phyloP scores from a whole-genome alignment of 2,888 invertebrate genomes.

The Rhopalosiphum nymphaeae region DNA sequence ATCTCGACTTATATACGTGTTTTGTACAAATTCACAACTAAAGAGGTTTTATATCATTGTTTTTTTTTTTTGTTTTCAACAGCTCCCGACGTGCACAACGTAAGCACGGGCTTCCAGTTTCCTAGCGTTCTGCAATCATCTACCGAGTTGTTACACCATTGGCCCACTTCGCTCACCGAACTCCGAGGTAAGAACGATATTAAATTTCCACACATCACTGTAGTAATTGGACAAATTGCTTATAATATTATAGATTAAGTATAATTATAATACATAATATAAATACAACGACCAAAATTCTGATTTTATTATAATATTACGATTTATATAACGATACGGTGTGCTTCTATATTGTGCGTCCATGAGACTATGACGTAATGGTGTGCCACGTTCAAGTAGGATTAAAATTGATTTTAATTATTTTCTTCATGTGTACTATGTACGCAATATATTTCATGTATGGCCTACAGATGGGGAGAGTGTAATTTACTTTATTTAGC shows the following conservation, averaged over 20 bases:
- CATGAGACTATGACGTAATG: not conserved
- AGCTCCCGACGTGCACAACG: constrained; percentile 67
- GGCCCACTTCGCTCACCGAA: constrained; percentile 68
- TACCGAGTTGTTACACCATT: constrained; percentile 68
- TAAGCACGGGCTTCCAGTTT: constrained; percentile 67
- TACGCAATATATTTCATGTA: not conserved
- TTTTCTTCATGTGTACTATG: not conserved
- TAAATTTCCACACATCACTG: not conserved
- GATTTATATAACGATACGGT: not conserved
- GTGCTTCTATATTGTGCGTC: too few relatives aligned
- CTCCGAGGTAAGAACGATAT: constrained; percentile 67
- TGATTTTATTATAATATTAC: not conserved
- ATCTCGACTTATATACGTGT: not conserved
- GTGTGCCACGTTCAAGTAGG: not conserved
- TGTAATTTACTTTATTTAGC: not conserved
- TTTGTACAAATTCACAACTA: not conserved
- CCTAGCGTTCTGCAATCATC: constrained; percentile 67
- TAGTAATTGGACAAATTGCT: not conserved
- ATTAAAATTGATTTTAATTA: not conserved
- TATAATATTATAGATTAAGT: not conserved
- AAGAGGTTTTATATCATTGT: not conserved
- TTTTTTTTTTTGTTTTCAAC: constrained; percentile 62
- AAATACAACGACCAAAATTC: not conserved
- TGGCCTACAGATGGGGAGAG: not conserved
- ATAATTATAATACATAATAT: not conserved